Evolutionary conservation across 2,797 vertebrate genomes (phyloP).

Genomic region (Sebastes matsubarae): DNA sequence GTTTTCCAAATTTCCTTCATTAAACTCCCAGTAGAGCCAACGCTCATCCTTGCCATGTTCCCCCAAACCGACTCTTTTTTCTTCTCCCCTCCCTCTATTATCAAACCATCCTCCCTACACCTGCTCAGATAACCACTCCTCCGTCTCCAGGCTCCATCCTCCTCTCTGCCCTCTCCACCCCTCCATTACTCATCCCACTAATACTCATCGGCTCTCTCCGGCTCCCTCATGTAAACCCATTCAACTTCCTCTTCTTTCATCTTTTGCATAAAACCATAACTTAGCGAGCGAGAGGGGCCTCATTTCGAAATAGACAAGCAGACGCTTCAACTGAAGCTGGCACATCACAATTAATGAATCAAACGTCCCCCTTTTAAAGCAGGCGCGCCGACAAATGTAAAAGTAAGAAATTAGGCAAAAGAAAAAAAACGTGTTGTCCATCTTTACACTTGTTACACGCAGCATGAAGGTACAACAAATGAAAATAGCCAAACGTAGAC

Average conservation of each 20-base stretch:
- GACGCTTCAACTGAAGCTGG: slow-evolving; percentile 38
- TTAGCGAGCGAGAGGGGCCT: slow-evolving; percentile 43
- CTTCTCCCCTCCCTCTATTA: slow-evolving; percentile 43
- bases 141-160: slow-evolving; percentile 65
- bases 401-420: slow-evolving; percentile 1
- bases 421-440: background rate
- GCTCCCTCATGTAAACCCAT: slow-evolving; percentile 61
- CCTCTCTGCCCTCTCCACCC: slow-evolving; percentile 61
- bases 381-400: slow-evolving; percentile 1
- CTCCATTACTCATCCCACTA: slow-evolving; percentile 68
- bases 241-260: slow-evolving; percentile 73
- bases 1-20: slow-evolving; percentile 64
- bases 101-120: slow-evolving; percentile 61
- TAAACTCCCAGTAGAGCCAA: slow-evolving; percentile 52
- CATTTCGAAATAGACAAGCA: slow-evolving; percentile 42
- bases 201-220: slow-evolving; percentile 61
- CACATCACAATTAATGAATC: slow-evolving; percentile 38
- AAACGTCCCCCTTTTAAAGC: slow-evolving; percentile 45
- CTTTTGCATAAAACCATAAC: slow-evolving; percentile 75
- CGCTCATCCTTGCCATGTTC: slow-evolving; percentile 54
- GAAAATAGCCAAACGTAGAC: background rate
- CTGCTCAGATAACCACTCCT: slow-evolving; percentile 75
- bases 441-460: background rate
- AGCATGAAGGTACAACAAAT: background rate
- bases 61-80: slow-evolving; percentile 30